Evolutionary conservation across 1,140 invertebrate species (phyloP), one percentile per base, ranked within the genome.

Genomic region (Agraylea sexmaculata): DNA sequence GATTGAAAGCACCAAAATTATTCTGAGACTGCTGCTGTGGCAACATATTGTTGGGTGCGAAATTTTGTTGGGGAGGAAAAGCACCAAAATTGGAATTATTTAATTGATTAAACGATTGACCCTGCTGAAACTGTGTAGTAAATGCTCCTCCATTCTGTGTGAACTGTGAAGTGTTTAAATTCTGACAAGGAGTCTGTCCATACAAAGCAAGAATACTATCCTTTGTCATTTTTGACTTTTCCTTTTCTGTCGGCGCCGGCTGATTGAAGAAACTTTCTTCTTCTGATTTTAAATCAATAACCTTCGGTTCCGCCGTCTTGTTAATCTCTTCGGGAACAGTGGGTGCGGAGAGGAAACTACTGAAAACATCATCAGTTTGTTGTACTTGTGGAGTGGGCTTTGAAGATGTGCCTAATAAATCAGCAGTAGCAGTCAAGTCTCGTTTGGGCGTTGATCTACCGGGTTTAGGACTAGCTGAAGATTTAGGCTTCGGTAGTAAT

Each of bases 131-230:
- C 1, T n/a, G 17, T 0, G 32, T 25, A 3, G 4, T 30, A 6
- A 11, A 25, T 21, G 45, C 42, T 21, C 16, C 20, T 23, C 39
- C 39, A 27, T 49, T 49, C 22, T 36, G 34, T 15, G 21, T 15
- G 17, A 43, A 43, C 22, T 40, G 37, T 7, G 21, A 7, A 28
- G 22, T 28, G 0, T n/a, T 30, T 12, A 35, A 21, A 17, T 22
- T 46, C 19, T 46, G 40, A 4, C 20, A 50, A 4, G 73, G 72
- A 8, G 69, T 68, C 51, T 75, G 83, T 46, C 79, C 82, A 60
- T 92, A 95, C 20, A 94, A 59, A 4, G 89, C 88, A 56, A 95
- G 66, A 62, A 95, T 94, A 56, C 88, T 93, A 54, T 93, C 88
- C 64, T 90, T 94, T 17, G 86, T 89, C 60, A 93, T 68, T 66